Evolutionary conservation across 1,140 invertebrate genomes (phyloP).

Genomic region (Bombus pyrosoma): DNA sequence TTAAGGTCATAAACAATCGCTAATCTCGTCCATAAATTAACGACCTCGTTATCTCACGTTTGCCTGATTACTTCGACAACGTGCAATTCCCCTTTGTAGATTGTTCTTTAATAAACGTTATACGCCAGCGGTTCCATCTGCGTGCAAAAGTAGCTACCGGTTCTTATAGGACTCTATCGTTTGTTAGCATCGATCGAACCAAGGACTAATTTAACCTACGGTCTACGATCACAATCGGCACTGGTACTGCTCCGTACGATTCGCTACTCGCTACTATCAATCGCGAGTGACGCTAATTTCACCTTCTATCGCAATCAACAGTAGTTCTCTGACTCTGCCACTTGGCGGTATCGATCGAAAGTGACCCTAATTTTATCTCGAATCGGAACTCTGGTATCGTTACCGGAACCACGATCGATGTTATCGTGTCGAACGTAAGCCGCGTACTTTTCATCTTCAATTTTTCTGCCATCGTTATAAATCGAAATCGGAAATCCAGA

Average conservation of each 20-base stretch:
- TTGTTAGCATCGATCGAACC: constrained; percentile 18
- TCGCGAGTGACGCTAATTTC: constrained; percentile 43
- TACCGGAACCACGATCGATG: not conserved
- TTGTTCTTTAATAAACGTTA: not conserved
- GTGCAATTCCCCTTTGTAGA: not conserved
- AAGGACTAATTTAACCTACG: constrained; percentile 18
- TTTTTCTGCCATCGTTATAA: not conserved
- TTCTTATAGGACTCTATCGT: constrained; percentile 14
- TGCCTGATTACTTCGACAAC: not conserved
- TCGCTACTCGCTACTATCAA: constrained; percentile 19
- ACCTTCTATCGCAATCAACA: constrained; percentile 36
- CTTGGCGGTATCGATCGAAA: constrained; percentile 27
- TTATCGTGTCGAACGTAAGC: too few species aligned
- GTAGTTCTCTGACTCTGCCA: constrained; percentile 13
- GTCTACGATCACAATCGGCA: constrained; percentile 5
- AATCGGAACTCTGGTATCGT: constrained; percentile 7
- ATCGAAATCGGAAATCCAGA: not conserved
- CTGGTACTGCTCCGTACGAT: not conserved
- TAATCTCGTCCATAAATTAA: not conserved
- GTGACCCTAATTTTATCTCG: constrained; percentile 31
- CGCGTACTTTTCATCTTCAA: not conserved
- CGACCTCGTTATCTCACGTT: not conserved
- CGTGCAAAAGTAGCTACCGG: not conserved
- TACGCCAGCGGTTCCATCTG: too few species aligned
- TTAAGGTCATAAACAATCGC: not conserved